These are phyloP conservation scores for Bactericera cockerelli DNA, from an alignment of 1,140 invertebrate genomes.

Conservation along the genomic window DNA sequence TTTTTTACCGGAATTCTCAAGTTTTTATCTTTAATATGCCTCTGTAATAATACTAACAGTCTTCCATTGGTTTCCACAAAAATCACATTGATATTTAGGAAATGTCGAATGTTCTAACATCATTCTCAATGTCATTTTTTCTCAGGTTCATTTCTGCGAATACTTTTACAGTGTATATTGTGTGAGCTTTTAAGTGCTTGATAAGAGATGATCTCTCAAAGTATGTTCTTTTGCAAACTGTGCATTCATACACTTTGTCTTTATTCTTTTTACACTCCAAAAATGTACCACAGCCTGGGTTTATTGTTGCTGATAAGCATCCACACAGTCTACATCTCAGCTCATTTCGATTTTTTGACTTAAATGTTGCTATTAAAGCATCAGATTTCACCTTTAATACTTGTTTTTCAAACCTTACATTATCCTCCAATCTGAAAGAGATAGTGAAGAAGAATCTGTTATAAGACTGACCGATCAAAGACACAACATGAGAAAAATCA, in stretches of 20 bases:
- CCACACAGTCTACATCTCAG: neutral
- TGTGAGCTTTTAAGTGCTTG: too few relatives aligned
- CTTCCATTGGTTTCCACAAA: neutral
- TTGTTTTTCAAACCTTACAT: too few relatives aligned
- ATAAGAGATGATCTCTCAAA: too few relatives aligned
- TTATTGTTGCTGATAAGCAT: neutral
- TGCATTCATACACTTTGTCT: neutral
- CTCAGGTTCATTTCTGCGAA: too few relatives aligned
- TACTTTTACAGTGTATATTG: too few relatives aligned
- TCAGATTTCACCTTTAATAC: too few relatives aligned
- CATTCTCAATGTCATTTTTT: too few relatives aligned
- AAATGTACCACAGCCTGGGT: neutral
- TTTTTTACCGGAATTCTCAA: neutral
- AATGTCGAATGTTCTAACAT: too few relatives aligned
- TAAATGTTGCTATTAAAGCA: too few relatives aligned
- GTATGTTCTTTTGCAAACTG: neutral
- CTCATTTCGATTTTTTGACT: neutral
- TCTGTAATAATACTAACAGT: neutral
- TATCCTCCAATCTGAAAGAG: neutral
- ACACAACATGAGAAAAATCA: too few relatives aligned
- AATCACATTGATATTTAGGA: neutral
- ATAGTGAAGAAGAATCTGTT: neutral
- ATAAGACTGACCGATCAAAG: too few relatives aligned
- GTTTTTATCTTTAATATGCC: neutral
- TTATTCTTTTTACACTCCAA: slow-evolving; percentile 1